Conservation (phyloP, 2,888 invertebrate species). For the Digitonthophagus gazella region DNA sequence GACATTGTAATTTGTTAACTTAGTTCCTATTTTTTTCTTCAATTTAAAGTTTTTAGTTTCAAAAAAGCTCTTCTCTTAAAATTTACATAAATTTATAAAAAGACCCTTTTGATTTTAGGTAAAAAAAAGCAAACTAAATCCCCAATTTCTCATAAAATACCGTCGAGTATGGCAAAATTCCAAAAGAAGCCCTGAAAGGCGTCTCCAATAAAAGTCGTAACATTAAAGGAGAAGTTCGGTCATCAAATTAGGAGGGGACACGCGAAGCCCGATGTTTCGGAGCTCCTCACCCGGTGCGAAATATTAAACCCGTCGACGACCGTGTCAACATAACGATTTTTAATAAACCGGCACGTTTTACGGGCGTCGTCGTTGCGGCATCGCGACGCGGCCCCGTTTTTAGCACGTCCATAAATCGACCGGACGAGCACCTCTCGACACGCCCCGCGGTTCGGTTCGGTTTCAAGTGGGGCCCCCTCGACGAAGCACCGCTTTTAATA, state of each 20-base stretch:
- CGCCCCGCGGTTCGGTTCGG: constrained; percentile 1
- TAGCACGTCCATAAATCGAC: constrained; percentile 24
- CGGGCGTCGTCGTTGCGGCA: constrained; percentile 22
- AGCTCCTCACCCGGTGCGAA: constrained; percentile 16
- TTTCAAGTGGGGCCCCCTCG: not conserved
- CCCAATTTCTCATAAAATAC: not conserved
- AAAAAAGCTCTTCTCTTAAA: no score
- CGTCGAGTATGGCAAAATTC: not conserved
- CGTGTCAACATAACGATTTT: constrained; percentile 27
- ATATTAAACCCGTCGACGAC: constrained; percentile 21
- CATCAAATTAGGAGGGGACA: constrained; percentile 8
- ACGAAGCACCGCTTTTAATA: not conserved
- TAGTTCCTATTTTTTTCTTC: no score
- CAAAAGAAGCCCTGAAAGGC: not conserved
- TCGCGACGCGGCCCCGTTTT: constrained; percentile 19
- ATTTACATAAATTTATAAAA: not conserved
- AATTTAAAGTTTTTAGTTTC: no score
- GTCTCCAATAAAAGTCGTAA: not conserved
- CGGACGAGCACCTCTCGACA: constrained; percentile 6
- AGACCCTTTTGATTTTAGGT: not conserved
- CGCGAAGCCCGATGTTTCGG: constrained; percentile 1
- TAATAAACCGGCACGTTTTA: constrained; percentile 25
- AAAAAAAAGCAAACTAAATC: not conserved
- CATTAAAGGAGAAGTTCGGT: constrained; percentile 5
- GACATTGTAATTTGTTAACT: no score